Conservation (phyloP, 2,888 invertebrate species). For the Drosophila differens region DNA sequence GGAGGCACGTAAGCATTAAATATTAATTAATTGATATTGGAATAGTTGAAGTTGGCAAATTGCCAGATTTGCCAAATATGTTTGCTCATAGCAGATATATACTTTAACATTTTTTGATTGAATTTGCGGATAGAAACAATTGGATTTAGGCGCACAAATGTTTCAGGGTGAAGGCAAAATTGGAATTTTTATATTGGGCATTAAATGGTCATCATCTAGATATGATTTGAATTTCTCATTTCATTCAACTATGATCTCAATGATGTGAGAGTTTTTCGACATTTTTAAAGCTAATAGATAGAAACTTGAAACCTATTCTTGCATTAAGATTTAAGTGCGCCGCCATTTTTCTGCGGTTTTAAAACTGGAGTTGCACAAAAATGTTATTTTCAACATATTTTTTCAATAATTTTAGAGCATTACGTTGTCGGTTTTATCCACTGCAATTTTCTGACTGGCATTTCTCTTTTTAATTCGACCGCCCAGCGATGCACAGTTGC, state of each 20-base stretch:
- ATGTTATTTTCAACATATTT: not conserved
- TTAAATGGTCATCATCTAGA: not conserved
- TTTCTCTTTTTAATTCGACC: slow-evolving; percentile 46
- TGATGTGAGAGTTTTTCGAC: not conserved
- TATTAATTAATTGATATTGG: not conserved
- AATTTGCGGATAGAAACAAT: not conserved
- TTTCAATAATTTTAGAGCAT: not conserved
- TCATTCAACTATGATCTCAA: not conserved
- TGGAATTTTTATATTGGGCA: not conserved
- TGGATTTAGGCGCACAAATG: not conserved
- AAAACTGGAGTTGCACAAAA: too few species aligned
- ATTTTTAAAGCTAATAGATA: too few species aligned
- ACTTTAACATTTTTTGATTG: not conserved
- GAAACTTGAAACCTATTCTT: not conserved
- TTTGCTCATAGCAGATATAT: not conserved
- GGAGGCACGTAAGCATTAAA: not conserved
- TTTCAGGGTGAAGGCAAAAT: not conserved
- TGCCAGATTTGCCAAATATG: not conserved
- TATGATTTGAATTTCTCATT: not conserved
- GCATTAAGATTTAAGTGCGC: not conserved
- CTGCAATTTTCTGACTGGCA: not conserved
- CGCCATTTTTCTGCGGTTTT: not conserved
- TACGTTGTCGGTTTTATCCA: not conserved
- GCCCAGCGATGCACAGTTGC: slow-evolving; percentile 48
- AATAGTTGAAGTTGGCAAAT: slow-evolving; percentile 12